Conservation (phyloP, 1,140 invertebrate genomes). For the Sitophilus oryzae region DNA sequence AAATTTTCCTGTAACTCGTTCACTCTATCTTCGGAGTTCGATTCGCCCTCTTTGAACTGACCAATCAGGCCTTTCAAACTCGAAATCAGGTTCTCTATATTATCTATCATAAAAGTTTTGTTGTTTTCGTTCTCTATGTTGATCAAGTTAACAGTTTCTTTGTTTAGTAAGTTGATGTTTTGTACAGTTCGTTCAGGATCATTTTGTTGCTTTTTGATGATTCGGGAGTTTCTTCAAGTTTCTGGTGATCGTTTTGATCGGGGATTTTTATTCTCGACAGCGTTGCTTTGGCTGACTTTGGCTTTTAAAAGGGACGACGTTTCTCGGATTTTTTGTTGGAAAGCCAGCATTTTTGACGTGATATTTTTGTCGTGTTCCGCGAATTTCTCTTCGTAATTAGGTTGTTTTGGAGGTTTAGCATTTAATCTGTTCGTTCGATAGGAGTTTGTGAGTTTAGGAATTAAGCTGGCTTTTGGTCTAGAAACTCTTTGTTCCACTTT, state of each 20-base stretch:
- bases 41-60: background rate
- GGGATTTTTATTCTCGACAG: no score
- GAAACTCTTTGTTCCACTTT: background rate
- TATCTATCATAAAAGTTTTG: background rate
- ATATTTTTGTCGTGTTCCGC: no score
- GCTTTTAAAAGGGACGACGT: slow-evolving; percentile 3
- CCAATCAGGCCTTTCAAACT: background rate
- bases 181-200: no score
- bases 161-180: no score
- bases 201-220: no score
- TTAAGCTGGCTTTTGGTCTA: slow-evolving; percentile 13
- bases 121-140: background rate
- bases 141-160: no score
- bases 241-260: no score
- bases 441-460: slow-evolving; percentile 13
- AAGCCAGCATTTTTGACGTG: slow-evolving; percentile 1
- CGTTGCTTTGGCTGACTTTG: background rate
- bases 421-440: slow-evolving; percentile 7
- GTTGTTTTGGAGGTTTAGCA: background rate
- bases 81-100: background rate
- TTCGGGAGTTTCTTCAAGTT: background rate
- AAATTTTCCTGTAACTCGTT: no score
- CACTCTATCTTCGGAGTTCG: background rate
- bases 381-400: background rate
- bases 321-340: slow-evolving; percentile 8